A percentile compares a stretch with the other conserved stretches of the same genome.
These are phyloP conservation scores for Thripadectes ignobilis DNA, from an alignment of 2,797 vertebrate genomes.

Conservation along the genomic window DNA sequence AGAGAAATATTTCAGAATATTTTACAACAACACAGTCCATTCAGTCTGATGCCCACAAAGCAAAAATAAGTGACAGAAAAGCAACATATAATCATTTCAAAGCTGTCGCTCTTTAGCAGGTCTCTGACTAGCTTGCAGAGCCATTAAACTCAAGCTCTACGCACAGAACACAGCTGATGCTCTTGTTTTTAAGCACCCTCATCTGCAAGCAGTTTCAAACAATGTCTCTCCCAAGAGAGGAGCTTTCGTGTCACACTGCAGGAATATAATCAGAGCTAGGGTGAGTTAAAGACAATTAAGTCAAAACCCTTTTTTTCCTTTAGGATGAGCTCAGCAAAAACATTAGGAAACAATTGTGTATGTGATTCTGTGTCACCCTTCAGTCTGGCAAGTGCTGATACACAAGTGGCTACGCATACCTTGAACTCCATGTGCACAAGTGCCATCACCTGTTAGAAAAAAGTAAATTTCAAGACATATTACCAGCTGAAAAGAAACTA, in stretches of 20 bases:
- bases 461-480: neutral
- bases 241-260: neutral
- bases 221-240: conserved; percentile 11
- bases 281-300: conserved; percentile 31
- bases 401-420: fast-evolving
- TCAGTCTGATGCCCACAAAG: neutral
- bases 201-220: conserved; percentile 37
- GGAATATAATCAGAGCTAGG: neutral
- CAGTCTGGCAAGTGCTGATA: neutral
- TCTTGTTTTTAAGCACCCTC: conserved; percentile 11
- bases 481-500: neutral
- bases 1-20: neutral
- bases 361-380: neutral
- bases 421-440: neutral
- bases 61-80: neutral
- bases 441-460: neutral
- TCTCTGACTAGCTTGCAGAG: conserved; percentile 70
- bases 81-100: neutral
- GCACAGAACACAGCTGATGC: conserved; percentile 11
- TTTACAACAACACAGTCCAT: neutral
- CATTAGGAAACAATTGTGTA: neutral
- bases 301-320: neutral
- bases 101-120: neutral
- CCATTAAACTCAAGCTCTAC: conserved; percentile 45
- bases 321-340: neutral